Base-by-base conservation (phyloP, 2,888 invertebrate species). In the Rotaria socialis region DNA sequence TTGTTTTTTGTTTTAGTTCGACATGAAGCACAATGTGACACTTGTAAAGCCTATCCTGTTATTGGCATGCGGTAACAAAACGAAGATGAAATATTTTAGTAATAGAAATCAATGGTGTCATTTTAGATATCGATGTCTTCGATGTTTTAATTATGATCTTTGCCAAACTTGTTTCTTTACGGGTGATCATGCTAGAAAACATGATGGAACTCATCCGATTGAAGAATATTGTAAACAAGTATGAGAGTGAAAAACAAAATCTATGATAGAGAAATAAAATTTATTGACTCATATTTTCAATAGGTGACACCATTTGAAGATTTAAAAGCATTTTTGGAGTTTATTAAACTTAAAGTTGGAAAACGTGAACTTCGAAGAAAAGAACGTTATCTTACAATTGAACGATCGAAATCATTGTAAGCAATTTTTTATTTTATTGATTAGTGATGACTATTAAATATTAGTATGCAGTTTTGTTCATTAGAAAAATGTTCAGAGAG, bases 131-230 rank as follows among this genome's bases (percentile, higher is more conserved):
- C 95, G 98, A 74, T 99, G 99, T 92, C 93, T 99, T 89, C 96
- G 97, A 91, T 99, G 99, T 92, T 98, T 99, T 93, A 99, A 98
- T 92, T 97, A 97, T 92, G 98, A 99, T 93, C 96, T 98, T 95
- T 98, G 98, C 92, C 98, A 99, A 93, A 95, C 94, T 89, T 99
- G 99, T 92, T 99, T 99, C 94, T 99, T 99, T 93, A 95, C 95
- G 89, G 98, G 98, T 50, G 94, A 96, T 87, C 95, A 96, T 90
- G 96, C 96, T 84, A 98, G 98, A 93, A 96, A 95, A 91, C 99
- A 99, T 92, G 98, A 98, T 92, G 89, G 92, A 67, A 96, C 96
- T 47, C 99, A 99, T 93, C 99, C 98, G 86, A 98, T 99, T 96
- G 97, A 99, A 91, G 99, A 99, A 91, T 99, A 99, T 92, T 98